Percentiles rank a stretch among this genome's conserved stretches.
Evolutionary conservation across 1,140 invertebrate species (phyloP).

Genomic region (Formica selysi): DNA sequence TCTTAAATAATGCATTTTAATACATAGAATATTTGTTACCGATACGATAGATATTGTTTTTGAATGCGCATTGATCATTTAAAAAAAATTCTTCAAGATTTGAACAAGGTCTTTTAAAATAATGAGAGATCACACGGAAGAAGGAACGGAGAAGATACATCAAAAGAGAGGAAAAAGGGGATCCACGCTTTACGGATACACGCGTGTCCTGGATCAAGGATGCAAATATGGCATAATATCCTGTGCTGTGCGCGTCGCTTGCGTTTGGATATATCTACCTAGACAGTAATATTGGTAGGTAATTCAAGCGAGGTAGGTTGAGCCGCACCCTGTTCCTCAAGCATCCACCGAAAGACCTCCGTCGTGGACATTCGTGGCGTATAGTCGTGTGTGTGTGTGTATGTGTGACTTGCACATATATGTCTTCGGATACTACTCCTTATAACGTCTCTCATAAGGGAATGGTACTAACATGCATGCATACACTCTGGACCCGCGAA

Average conservation of each 20-base stretch:
- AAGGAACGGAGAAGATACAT: not conserved
- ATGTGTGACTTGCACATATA: not conserved
- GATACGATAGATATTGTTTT: not conserved
- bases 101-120: not conserved
- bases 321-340: constrained; percentile 84
- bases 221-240: constrained; percentile 82
- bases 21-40: not conserved
- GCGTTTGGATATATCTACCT: constrained; percentile 78
- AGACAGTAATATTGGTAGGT: constrained; percentile 84
- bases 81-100: constrained; percentile 10
- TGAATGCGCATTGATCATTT: not conserved
- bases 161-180: constrained; percentile 25
- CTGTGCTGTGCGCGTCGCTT: constrained; percentile 71
- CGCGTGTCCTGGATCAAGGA: constrained; percentile 81
- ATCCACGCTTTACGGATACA: constrained; percentile 68
- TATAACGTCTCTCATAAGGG: constrained; percentile 71
- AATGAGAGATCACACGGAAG: constrained; percentile 20
- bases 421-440: constrained; percentile 59
- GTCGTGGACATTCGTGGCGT: constrained; percentile 41
- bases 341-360: constrained; percentile 78
- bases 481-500: constrained; percentile 66
- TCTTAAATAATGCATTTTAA: not conserved
- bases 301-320: constrained; percentile 83
- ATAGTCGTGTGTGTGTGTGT: not conserved
- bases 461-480: constrained; percentile 63